phyloP scores from a whole-genome alignment of 2,797 vertebrate genomes.

The Brachyalestes nurse region DNA sequence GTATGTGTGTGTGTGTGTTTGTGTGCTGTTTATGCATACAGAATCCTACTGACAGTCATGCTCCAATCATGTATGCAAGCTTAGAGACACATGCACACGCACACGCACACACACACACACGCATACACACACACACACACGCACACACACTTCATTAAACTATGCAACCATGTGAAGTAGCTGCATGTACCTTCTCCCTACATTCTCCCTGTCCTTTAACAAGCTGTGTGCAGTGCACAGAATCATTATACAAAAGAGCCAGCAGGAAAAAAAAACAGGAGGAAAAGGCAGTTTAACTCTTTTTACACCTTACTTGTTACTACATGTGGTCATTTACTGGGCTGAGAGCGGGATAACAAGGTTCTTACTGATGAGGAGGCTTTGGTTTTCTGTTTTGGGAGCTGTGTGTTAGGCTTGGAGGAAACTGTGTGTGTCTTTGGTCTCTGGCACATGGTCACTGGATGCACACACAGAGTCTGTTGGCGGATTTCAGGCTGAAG shows the following conservation, averaged over 20 bases:
- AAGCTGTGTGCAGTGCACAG: neutral
- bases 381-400: neutral
- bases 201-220: neutral
- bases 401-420: neutral
- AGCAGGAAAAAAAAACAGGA: neutral
- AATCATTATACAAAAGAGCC: conserved; percentile 4
- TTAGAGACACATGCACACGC: neutral
- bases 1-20: neutral
- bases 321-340: neutral
- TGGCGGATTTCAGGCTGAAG: neutral
- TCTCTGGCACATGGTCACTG: neutral
- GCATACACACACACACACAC: conserved; percentile 5
- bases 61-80: too few species aligned
- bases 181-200: neutral
- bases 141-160: conserved; percentile 3
- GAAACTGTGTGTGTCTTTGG: neutral
- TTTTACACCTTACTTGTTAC: neutral
- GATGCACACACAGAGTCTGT: neutral
- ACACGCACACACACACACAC: neutral
- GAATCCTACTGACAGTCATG: neutral
- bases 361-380: neutral
- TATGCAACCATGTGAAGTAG: conserved; percentile 3
- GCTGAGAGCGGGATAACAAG: neutral
- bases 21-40: neutral
- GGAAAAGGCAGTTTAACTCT: neutral